phyloP scores from a whole-genome alignment of 2,888 invertebrate genomes.

The Stomorhina lunata region DNA sequence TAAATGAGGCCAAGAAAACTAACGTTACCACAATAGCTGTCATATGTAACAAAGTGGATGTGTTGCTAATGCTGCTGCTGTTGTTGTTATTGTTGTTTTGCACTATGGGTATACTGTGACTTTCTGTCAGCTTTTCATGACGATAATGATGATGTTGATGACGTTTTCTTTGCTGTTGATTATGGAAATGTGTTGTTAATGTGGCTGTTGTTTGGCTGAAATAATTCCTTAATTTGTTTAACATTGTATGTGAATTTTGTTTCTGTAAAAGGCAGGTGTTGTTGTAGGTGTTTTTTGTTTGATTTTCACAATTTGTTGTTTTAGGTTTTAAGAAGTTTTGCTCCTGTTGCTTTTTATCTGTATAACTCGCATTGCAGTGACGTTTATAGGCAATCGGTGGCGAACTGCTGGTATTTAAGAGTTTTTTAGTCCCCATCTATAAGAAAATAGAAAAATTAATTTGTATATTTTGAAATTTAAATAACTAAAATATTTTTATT shows the following conservation, averaged over 20 bases:
- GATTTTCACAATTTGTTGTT: background rate
- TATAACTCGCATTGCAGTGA: conserved; percentile 24
- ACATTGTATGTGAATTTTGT: conserved; percentile 47
- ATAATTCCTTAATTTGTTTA: conserved; percentile 57
- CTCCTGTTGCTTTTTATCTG: background rate
- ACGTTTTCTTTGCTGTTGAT: conserved; percentile 39
- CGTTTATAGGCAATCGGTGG: conserved; percentile 57
- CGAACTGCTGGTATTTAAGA: conserved; percentile 53
- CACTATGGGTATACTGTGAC: conserved; percentile 47
- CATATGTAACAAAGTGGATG: conserved; percentile 30
- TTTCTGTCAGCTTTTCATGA: conserved; percentile 61
- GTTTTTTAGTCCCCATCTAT: conserved; percentile 60
- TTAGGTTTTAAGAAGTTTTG: conserved; percentile 17
- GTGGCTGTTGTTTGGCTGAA: conserved; percentile 44
- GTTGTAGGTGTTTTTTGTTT: conserved; percentile 30
- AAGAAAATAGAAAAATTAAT: background rate
- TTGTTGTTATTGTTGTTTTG: too few species aligned
- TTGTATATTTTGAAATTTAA: background rate
- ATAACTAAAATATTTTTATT: background rate
- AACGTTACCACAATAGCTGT: conserved; percentile 49
- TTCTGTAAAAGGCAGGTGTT: conserved; percentile 52
- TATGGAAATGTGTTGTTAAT: conserved; percentile 11
- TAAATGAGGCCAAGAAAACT: conserved; percentile 54
- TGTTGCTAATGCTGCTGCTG: conserved; percentile 19
- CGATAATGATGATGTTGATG: conserved; percentile 36